Evolutionary conservation across 2,888 invertebrate species (phyloP), one percentile per base, ranked within the genome.

Genomic region (Macrosoma leucophasiata): DNA sequence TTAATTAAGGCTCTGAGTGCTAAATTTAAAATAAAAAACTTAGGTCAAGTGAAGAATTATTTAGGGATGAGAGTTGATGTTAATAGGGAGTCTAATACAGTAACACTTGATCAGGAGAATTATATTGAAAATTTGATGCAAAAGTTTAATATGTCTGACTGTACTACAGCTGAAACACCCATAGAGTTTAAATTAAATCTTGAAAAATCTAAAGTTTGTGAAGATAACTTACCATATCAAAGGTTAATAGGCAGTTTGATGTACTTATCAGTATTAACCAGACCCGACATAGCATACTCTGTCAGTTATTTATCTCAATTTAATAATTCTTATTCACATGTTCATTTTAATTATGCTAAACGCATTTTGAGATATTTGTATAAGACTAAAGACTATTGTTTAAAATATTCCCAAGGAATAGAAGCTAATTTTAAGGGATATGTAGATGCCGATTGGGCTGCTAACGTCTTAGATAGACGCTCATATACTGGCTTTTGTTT

Each of bases 1-100:
- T 20, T 30, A 10, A 36, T 28, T 23, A 9, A 19, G 9, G 29
- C 24, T 8, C 10, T 41, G 14, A 28, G 10, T 29, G 2, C 3
- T 13, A 26, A 41, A 15, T 41, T 41, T 35, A 35, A 41, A 26
- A 26, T 37, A 10, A 41, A 37, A 13, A 22, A 41, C 12, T 28
- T 41, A 11, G 37, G 41, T 17, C 21, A 20, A 9, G 25, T 41
- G 2, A 31, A 23, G 20, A 13, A 29, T 6, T 41, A 21, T 27
- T 14, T 40, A 25, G 33, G 40, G 3, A 33, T 40, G 36, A 25
- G 18, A 23, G 13, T 39, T 9, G 28, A 38, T 15, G 20, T 35
- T 13, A 7, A 33, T 31, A 29, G 33, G 15, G 8, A 33, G 6
- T 12, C 4, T 7, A 22, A 28, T 25, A 29, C 17, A 17, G 15